These are phyloP conservation scores for Monodelphis domestica DNA, from an alignment of 2,797 vertebrate species.

Conservation along the genomic window DNA sequence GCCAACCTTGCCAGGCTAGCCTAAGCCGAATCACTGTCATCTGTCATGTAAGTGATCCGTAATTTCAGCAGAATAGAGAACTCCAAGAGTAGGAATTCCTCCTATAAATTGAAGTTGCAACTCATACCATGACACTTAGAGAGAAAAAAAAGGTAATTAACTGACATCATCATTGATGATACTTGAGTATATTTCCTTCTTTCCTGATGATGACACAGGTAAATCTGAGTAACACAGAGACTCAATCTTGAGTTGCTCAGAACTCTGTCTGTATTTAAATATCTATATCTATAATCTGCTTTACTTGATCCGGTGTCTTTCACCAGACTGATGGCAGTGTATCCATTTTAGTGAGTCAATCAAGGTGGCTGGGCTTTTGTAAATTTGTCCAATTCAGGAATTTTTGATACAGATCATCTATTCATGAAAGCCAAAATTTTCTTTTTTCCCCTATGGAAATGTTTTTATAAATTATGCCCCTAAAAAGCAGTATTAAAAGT, in stretches of 20 bases:
- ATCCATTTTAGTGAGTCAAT: background rate
- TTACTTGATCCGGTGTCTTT: background rate
- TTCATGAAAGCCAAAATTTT: background rate
- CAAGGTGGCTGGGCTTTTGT: background rate
- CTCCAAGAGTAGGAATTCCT: background rate
- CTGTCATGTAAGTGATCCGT: background rate
- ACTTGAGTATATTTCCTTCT: background rate
- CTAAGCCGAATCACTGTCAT: background rate
- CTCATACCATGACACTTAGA: background rate
- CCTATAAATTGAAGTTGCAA: background rate
- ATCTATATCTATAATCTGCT: background rate
- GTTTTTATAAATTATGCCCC: background rate
- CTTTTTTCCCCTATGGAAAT: background rate
- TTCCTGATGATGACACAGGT: background rate
- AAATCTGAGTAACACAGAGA: background rate
- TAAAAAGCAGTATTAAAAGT: background rate
- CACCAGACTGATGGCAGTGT: background rate
- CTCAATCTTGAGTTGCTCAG: background rate
- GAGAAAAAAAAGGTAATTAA: slow-evolving; percentile 5
- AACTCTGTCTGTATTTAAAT: background rate
- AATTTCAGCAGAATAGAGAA: background rate
- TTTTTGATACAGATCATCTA: background rate
- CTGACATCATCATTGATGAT: background rate
- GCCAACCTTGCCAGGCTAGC: slow-evolving; percentile 1
- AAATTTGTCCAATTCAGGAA: background rate